These are phyloP conservation scores for Sebastes flavidus DNA, from an alignment of 2,797 vertebrate species.

Conservation along the genomic window DNA sequence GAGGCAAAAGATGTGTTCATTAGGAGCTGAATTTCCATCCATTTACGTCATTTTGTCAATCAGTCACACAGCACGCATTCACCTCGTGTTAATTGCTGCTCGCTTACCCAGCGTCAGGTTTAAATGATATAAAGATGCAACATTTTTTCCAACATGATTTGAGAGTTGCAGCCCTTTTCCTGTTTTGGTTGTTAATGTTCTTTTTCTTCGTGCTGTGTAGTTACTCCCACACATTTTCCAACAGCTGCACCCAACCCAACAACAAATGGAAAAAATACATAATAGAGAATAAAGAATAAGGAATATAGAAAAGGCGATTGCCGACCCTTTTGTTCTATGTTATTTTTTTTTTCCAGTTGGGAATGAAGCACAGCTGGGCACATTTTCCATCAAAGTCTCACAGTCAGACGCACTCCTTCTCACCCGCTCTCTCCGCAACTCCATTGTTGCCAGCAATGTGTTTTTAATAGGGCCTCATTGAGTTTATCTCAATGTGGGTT, in stretches of 20 bases:
- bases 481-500: slow-evolving; percentile 80
- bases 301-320: not conserved
- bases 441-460: slow-evolving; percentile 67
- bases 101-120: not conserved
- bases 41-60: not conserved
- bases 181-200: not conserved
- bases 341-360: not conserved
- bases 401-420: slow-evolving; percentile 27
- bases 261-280: slow-evolving; percentile 2
- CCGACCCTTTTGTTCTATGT: not conserved
- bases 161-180: not conserved
- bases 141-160: not conserved
- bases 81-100: not conserved
- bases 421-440: slow-evolving; percentile 14
- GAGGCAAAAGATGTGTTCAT: not conserved
- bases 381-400: slow-evolving; percentile 33
- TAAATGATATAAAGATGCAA: not conserved
- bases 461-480: slow-evolving; percentile 74
- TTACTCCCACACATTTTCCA: not conserved
- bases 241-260: not conserved
- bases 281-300: not conserved
- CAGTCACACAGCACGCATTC: not conserved
- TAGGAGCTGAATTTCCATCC: not conserved
- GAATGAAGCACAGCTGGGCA: slow-evolving; percentile 16
- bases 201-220: not conserved